Base-by-base conservation (phyloP, 2,888 invertebrate genomes). In the Liposcelis brunnea region DNA sequence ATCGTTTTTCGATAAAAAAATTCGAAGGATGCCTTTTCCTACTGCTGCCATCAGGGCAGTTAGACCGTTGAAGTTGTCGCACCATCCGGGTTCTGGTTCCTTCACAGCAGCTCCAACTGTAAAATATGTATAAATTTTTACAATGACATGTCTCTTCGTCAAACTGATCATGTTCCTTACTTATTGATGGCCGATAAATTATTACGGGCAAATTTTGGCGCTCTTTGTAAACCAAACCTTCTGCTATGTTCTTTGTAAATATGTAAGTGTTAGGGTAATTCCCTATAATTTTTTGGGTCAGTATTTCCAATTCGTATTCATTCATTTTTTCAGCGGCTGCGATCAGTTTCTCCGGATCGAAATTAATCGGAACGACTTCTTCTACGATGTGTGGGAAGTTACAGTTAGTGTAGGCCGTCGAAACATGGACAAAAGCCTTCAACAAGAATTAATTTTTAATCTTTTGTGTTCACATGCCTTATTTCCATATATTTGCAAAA, bases 341-440 rank as follows among this genome's bases (percentile, higher is more conserved):
- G 4, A 26, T 47, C 21, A 54, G 42, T 12, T 49, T 44, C 4
- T 52, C 48, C 11, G 52, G 52, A 15, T 55, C 52, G 14, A 43
- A 47, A 6, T 51, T 47, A 6, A 54, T 48, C 2, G 63, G 62
- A 51, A 71, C 70, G 21, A 72, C 59, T 14, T 58, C 56, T 53
- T 71, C 71, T 43, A 65, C 62, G 18, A 70, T 68, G 48, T 59
- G 60, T 5, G 57, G 54, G 18, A 61, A 54, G 52, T 71, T 65
- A 55, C 69, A 70, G 58, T 72, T 71, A 19, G 69, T 65, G 55
- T 69, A 73, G 2, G 71, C 71, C 2, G 71, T 72, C 1, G 70
- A 70, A 11, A 71, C 65, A 52, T 72, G 70, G 2, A 71, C 63
- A 34, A 65, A 55, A 1, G 58, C 57, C 55, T 57, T 26, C 5